phyloP scores from a whole-genome alignment of 2,888 invertebrate genomes.

The Drosophila neonasuta region DNA sequence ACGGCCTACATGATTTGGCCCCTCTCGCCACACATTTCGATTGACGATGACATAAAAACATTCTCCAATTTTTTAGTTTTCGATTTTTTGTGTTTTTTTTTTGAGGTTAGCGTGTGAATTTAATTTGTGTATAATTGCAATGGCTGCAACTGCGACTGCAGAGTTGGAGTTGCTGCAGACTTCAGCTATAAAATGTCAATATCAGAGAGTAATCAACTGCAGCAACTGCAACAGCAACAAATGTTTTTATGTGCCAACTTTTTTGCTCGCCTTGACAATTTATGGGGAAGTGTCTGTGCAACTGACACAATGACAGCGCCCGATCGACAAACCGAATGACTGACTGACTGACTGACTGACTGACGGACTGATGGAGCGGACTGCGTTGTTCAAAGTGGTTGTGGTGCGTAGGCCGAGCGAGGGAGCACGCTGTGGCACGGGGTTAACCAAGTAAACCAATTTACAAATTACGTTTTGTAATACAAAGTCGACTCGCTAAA shows the following conservation, averaged over 20 bases:
- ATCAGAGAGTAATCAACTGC: conserved; percentile 66
- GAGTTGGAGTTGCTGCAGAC: conserved; percentile 6
- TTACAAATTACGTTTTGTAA: conserved; percentile 66
- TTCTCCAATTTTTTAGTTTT: conserved; percentile 19
- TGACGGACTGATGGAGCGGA: conserved; percentile 20
- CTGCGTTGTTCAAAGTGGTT: conserved; percentile 18
- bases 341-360: conserved; percentile 20
- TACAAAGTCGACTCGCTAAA: conserved; percentile 39
- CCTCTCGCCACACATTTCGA: conserved; percentile 54
- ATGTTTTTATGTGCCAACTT: conserved; percentile 39
- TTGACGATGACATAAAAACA: conserved; percentile 40
- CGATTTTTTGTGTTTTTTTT: conserved; percentile 5
- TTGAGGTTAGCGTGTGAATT: conserved; percentile 71
- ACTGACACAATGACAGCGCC: conserved; percentile 57
- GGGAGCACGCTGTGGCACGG: neutral
- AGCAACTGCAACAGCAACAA: conserved; percentile 27
- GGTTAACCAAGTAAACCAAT: conserved; percentile 57
- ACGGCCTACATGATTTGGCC: neutral
- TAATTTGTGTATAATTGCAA: conserved; percentile 70
- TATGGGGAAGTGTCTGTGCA: conserved; percentile 52
- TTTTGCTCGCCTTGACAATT: conserved; percentile 40
- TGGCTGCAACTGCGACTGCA: conserved; percentile 39
- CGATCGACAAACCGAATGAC: conserved; percentile 33
- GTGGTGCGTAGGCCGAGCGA: conserved; percentile 36
- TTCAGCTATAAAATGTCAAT: conserved; percentile 64